These are phyloP conservation scores for Larimichthys crocea DNA, from an alignment of 2,113 vertebrate genomes.

Conservation along the genomic window DNA sequence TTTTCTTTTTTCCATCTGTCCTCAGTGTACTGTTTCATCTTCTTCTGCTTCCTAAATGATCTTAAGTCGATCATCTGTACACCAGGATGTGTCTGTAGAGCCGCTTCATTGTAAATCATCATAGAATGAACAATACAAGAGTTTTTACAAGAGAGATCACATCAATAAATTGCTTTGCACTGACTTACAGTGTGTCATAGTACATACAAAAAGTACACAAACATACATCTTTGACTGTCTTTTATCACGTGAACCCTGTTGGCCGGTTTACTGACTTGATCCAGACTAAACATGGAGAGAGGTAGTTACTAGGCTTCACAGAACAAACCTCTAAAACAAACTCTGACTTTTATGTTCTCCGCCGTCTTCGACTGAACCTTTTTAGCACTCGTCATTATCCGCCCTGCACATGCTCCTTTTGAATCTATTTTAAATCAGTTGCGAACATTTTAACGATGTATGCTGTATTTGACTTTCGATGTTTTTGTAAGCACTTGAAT, in stretches of 20 bases:
- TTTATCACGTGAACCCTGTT: not conserved
- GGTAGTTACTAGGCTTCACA: not conserved
- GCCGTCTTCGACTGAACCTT: not conserved
- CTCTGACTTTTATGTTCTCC: not conserved
- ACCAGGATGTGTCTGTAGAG: not conserved
- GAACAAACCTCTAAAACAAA: not conserved
- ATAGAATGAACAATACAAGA: not conserved
- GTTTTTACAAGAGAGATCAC: not conserved
- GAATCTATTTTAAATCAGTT: not conserved
- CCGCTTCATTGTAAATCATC: not conserved
- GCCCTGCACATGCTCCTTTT: not conserved
- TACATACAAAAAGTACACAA: not conserved
- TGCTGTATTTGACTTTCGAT: not conserved
- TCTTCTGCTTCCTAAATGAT: too few relatives aligned
- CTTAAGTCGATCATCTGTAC: not conserved
- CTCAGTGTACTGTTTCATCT: not conserved
- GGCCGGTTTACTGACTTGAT: not conserved
- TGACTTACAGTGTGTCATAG: not conserved
- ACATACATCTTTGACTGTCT: not conserved
- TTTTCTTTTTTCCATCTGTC: not conserved
- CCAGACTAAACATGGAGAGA: not conserved
- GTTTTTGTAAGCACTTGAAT: conserved; percentile 11
- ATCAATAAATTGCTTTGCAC: not conserved
- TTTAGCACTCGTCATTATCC: not conserved
- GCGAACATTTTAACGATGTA: not conserved